A percentile compares a stretch with the other conserved stretches of the same genome.
These are phyloP conservation scores for Panagrolaimus sp. DNA, from an alignment of 1,140 invertebrate species.

Conservation along the genomic window DNA sequence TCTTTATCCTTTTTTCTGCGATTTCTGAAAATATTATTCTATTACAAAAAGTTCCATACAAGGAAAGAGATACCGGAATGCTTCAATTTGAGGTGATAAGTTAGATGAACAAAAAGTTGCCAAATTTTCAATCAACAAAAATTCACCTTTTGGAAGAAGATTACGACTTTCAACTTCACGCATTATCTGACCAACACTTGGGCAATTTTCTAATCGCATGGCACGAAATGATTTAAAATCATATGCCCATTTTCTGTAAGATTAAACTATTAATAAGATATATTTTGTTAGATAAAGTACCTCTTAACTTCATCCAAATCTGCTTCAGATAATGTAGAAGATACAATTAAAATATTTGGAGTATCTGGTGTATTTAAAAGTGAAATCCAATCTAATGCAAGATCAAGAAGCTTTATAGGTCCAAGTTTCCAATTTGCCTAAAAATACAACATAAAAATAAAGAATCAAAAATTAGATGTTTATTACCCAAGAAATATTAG, in stretches of 20 bases:
- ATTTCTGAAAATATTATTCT: background rate
- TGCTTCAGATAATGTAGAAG: background rate
- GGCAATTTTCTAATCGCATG: background rate
- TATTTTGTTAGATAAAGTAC: background rate
- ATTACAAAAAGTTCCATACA: background rate
- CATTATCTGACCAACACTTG: background rate
- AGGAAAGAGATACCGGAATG: background rate
- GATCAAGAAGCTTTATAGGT: background rate
- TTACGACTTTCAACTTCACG: background rate
- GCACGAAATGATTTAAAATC: slow-evolving; percentile 7
- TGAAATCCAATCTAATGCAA: background rate
- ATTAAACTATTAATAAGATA: background rate
- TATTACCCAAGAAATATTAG: background rate
- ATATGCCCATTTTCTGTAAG: background rate
- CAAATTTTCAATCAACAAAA: slow-evolving; percentile 15
- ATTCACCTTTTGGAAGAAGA: background rate
- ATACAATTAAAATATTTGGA: slow-evolving; percentile 8
- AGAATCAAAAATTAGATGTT: background rate
- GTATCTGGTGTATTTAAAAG: background rate
- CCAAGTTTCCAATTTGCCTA: background rate
- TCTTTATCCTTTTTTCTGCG: background rate
- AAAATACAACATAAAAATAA: background rate
- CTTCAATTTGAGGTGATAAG: background rate
- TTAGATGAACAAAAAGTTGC: background rate
- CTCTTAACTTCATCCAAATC: background rate